A percentile compares a stretch with the other conserved stretches of the same genome.
Conservation (phyloP, 2,888 invertebrate species). For the Leptura quadrifasciata region DNA sequence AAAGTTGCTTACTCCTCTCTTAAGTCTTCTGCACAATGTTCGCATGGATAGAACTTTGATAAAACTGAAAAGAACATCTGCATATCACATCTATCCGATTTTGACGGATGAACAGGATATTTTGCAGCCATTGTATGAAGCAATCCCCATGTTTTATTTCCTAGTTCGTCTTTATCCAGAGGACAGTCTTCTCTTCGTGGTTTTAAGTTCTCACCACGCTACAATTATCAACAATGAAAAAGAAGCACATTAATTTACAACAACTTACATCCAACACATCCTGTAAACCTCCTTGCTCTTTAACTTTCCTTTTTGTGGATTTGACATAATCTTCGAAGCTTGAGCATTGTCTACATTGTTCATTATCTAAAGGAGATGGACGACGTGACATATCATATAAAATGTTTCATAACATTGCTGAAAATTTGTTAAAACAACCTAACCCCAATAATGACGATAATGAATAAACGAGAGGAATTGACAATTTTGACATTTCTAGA, state of each 20-base stretch:
- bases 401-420: conserved; percentile 53
- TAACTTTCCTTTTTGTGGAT: conserved; percentile 65
- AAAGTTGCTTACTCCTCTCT: conserved; percentile 83
- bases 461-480: conserved; percentile 31
- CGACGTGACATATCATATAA: conserved; percentile 68
- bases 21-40: conserved; percentile 92
- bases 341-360: conserved; percentile 71
- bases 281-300: conserved; percentile 53
- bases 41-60: conserved; percentile 94
- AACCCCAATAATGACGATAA: conserved; percentile 32
- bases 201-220: conserved; percentile 48
- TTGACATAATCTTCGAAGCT: conserved; percentile 72
- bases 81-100: conserved; percentile 84
- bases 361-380: conserved; percentile 70
- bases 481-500: conserved; percentile 75
- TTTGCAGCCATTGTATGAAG: conserved; percentile 97
- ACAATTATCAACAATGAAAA: conserved; percentile 26
- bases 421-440: conserved; percentile 48
- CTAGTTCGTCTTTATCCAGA: conserved; percentile 85
- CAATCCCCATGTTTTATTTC: conserved; percentile 92
- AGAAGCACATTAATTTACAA: background rate
- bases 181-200: conserved; percentile 79
- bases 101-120: conserved; percentile 89
- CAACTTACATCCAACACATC: conserved; percentile 38
- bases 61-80: conserved; percentile 87